Conservation (phyloP, 1,140 invertebrate genomes). For the Heliconius eleuchia region DNA sequence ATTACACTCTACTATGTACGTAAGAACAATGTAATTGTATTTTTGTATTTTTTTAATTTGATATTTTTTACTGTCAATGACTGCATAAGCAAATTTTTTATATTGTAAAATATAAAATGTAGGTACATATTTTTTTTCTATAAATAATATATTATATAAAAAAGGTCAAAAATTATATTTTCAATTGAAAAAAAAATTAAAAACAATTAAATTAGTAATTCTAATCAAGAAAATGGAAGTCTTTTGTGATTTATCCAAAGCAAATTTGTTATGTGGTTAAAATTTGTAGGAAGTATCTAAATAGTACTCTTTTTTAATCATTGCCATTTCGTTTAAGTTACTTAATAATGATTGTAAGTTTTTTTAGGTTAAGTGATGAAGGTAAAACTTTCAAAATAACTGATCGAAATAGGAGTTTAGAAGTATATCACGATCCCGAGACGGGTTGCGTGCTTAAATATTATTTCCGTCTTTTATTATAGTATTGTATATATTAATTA, state of each 20-base stretch:
- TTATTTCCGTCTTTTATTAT: slow-evolving; percentile 35
- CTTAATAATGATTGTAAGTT: slow-evolving; percentile 35
- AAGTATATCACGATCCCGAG: not conserved
- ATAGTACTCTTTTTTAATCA: slow-evolving; percentile 22
- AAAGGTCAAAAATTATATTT: not conserved
- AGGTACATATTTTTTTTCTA: too few species aligned
- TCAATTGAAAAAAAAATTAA: not conserved
- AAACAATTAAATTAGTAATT: not conserved
- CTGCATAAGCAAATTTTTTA: not conserved
- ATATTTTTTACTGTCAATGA: not conserved
- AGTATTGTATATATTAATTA: slow-evolving; percentile 31
- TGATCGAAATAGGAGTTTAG: slow-evolving; percentile 5
- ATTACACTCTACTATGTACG: not conserved
- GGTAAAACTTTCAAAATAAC: slow-evolving; percentile 31
- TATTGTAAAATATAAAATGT: not conserved
- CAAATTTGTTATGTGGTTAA: not conserved
- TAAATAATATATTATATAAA: too few species aligned
- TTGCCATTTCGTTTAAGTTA: slow-evolving; percentile 40
- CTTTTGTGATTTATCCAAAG: slow-evolving; percentile 1
- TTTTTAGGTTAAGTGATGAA: slow-evolving; percentile 21
- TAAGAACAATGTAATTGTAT: slow-evolving; percentile 2
- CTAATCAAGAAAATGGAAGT: not conserved
- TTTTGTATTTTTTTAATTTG: not conserved
- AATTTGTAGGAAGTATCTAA: not conserved
- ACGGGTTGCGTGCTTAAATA: slow-evolving; percentile 16